Percentiles rank a stretch among this genome's conserved stretches.
phyloP scores from a whole-genome alignment of 2,888 invertebrate species.

The Orthonevra nobilis region DNA sequence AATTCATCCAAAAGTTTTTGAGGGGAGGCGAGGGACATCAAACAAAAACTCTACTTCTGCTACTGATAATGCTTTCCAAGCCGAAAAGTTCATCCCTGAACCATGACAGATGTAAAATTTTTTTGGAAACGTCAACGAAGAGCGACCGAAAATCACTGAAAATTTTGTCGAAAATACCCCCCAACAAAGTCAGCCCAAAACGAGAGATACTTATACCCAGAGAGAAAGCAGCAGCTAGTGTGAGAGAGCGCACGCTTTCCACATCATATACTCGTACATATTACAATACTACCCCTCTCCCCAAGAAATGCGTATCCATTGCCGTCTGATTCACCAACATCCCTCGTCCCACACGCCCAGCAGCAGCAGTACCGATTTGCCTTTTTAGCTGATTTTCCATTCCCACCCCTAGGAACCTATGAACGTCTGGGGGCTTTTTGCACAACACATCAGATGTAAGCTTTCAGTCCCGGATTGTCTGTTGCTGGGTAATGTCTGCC shows the following conservation, averaged over 20 bases:
- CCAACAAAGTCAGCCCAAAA: constrained; percentile 6
- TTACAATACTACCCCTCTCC: neutral
- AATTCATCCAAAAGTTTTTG: neutral
- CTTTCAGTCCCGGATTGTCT: constrained; percentile 80
- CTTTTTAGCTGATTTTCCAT: constrained; percentile 57
- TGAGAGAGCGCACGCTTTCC: constrained; percentile 4
- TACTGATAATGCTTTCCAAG: constrained; percentile 43
- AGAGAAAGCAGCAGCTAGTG: neutral
- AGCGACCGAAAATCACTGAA: constrained; percentile 8
- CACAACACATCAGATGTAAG: constrained; percentile 75
- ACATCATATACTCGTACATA: constrained; percentile 5
- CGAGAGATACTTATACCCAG: no score
- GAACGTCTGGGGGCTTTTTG: constrained; percentile 66
- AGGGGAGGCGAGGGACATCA: neutral
- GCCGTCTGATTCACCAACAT: no score
- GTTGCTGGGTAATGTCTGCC: constrained; percentile 78
- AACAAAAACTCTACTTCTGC: neutral
- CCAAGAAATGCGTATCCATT: constrained; percentile 16
- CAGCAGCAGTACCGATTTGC: constrained; percentile 2
- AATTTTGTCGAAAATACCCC: constrained; percentile 20
- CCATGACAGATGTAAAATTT: constrained; percentile 47
- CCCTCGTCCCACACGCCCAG: neutral
- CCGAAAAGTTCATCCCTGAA: constrained; percentile 38
- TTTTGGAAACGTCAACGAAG: constrained; percentile 23
- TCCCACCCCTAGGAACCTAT: constrained; percentile 52